Base-by-base conservation (phyloP, 1,140 invertebrate genomes). In the Trachymyrmex septentrionalis region DNA sequence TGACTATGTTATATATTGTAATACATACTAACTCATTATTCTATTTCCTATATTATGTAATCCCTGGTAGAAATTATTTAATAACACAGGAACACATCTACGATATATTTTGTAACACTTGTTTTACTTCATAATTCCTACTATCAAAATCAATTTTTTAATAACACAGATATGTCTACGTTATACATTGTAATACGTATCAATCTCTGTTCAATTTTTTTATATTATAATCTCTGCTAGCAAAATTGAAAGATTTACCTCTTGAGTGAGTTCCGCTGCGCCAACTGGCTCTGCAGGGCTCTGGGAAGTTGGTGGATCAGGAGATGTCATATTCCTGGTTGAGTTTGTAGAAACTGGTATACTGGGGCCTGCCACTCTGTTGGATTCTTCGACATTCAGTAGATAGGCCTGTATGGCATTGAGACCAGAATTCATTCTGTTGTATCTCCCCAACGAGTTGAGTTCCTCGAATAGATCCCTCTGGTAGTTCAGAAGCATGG, bases 391-490 rank as follows among this genome's bases (percentile, higher is more conserved):
- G 24, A 96, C 85, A 84, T 96, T 96, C 7, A 96, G 90, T 19
- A 96, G 87, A 91, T 96, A 96, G 9, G 96, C 96, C 59, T 96
- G 96, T 61, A 96, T 95, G 84, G 96, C 90, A 64, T 95, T 95
- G 38, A 88, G 91, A 0, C 91, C 93, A 27, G 94, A 91, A 64
- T 95, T 95, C 84, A 96, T 92, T 93, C 94, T 95, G 73, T 95
- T 96, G 89, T 96, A 96, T 67, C 96, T 91, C 16, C 96, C 96
- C n/a, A 97, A 92, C 6, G 97, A 96, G 91, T 97, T 97, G n/a
- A 98, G 94, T 88, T 98, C 97, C 86, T 97, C 97, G 92, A 97
- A 97, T n/a, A 98, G 93, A 89, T 97, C 96, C 91, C 97, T 95
- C 92, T 97, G 97, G 92, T 97, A 97, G 91, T 97, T 97, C 1